Conservation (phyloP, 2,797 vertebrate species). For the Benthosema pterotum region DNA sequence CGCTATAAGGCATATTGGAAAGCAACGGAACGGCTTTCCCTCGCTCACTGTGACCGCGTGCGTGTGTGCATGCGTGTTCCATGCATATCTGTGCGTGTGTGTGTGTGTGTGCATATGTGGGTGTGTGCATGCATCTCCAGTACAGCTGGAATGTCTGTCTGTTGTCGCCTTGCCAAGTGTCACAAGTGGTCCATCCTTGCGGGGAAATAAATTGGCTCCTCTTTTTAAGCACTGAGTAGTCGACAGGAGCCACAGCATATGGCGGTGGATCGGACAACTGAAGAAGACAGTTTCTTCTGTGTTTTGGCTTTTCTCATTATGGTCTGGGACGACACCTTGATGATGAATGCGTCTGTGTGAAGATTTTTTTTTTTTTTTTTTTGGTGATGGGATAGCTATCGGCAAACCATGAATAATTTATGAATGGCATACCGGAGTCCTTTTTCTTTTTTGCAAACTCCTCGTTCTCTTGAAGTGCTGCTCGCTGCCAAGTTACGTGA, state of each 20-base stretch:
- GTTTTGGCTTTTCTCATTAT: slow-evolving; percentile 70
- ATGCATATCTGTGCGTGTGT: background rate
- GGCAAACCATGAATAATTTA: slow-evolving; percentile 60
- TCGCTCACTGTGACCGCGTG: background rate
- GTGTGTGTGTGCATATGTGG: slow-evolving; percentile 9
- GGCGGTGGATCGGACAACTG: slow-evolving; percentile 58
- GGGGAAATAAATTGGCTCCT: slow-evolving; percentile 76
- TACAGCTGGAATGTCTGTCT: slow-evolving; percentile 69
- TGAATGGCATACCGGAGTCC: slow-evolving; percentile 43
- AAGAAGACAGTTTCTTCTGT: slow-evolving; percentile 58
- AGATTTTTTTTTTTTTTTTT: slow-evolving; percentile 49
- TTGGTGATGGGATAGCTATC: slow-evolving; percentile 45
- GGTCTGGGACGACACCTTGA: slow-evolving; percentile 62
- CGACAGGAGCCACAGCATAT: slow-evolving; percentile 68
- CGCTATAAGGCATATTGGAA: slow-evolving; percentile 17
- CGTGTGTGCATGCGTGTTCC: slow-evolving; percentile 12
- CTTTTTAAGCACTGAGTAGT: slow-evolving; percentile 63
- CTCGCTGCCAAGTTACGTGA: slow-evolving; percentile 41
- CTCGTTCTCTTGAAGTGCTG: slow-evolving; percentile 44
- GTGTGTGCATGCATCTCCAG: slow-evolving; percentile 32
- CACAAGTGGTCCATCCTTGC: slow-evolving; percentile 72
- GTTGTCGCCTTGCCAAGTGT: slow-evolving; percentile 72
- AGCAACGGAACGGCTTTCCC: slow-evolving; percentile 21
- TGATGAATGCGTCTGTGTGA: slow-evolving; percentile 66
- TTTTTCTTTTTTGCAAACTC: slow-evolving; percentile 48